These are phyloP conservation scores for Drosophila neotestacea DNA, from an alignment of 2,888 invertebrate species.

Conservation along the genomic window DNA sequence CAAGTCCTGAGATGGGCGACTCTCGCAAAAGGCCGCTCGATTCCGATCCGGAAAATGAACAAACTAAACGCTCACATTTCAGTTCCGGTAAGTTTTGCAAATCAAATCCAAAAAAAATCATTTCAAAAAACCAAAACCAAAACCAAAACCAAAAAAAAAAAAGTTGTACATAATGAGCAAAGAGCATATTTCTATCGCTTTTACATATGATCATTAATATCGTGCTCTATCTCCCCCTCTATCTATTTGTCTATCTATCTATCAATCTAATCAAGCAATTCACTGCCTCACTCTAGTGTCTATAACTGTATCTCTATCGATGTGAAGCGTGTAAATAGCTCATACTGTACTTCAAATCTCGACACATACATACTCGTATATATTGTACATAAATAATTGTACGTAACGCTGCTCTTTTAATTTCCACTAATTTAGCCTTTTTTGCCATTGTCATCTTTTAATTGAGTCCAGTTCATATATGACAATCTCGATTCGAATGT, in stretches of 20 bases:
- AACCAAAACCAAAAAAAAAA: constrained; percentile 28
- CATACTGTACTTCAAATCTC: constrained; percentile 44
- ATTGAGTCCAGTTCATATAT: constrained; percentile 24
- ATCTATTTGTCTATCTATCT: constrained; percentile 33
- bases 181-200: constrained; percentile 66
- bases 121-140: constrained; percentile 35
- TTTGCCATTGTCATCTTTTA: constrained; percentile 35
- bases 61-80: constrained; percentile 95
- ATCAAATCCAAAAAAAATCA: constrained; percentile 54
- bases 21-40: constrained; percentile 96
- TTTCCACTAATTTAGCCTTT: background rate
- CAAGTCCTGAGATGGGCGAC: constrained; percentile 95
- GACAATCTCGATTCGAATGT: constrained; percentile 12
- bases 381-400: constrained; percentile 12
- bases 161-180: constrained; percentile 45
- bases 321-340: constrained; percentile 64
- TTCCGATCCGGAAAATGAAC: constrained; percentile 93
- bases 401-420: constrained; percentile 6
- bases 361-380: constrained; percentile 13
- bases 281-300: constrained; percentile 37
- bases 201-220: constrained; percentile 66
- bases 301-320: constrained; percentile 18
- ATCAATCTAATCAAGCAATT: constrained; percentile 35
- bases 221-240: constrained; percentile 29
- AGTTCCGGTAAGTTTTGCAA: constrained; percentile 91